A percentile compares a stretch with the other conserved stretches of the same genome.
These are phyloP conservation scores for Camelus bactrianus DNA, from an alignment of 2,113 vertebrate species.

Conservation along the genomic window DNA sequence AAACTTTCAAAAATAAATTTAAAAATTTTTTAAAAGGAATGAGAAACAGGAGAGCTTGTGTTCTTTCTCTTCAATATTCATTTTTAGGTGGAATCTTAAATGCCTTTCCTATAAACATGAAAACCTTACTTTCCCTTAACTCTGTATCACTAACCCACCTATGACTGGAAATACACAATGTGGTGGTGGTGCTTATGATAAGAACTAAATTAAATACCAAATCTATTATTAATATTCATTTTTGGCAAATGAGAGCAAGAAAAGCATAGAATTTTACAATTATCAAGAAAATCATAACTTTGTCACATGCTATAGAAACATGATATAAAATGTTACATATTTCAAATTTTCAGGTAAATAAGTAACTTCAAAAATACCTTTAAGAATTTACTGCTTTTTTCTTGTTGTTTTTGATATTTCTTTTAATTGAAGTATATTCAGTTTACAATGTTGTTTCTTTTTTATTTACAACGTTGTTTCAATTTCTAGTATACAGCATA, in stretches of 20 bases:
- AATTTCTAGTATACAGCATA: too few species aligned
- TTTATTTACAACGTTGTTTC: too few species aligned
- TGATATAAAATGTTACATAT: not conserved
- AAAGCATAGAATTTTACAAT: not conserved
- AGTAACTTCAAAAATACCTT: not conserved
- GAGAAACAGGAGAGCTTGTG: not conserved
- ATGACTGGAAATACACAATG: not conserved
- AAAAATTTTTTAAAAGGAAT: too few species aligned
- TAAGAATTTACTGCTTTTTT: not conserved
- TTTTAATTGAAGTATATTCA: too few species aligned
- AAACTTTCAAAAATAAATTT: too few species aligned
- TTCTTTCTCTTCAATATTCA: not conserved
- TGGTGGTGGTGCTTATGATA: not conserved
- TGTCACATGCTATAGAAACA: slow-evolving; percentile 30
- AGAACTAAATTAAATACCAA: slow-evolving; percentile 23
- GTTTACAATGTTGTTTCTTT: too few species aligned
- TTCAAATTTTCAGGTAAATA: slow-evolving; percentile 12
- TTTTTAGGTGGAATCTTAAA: slow-evolving; percentile 29
- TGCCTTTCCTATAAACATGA: not conserved
- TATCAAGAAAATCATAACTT: not conserved
- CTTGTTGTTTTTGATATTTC: too few species aligned
- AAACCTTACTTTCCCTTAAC: not conserved
- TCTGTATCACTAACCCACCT: not conserved
- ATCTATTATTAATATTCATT: not conserved
- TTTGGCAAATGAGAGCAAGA: slow-evolving; percentile 42